Base-by-base conservation (phyloP, 2,888 invertebrate species). In the Heliconius hortense region DNA sequence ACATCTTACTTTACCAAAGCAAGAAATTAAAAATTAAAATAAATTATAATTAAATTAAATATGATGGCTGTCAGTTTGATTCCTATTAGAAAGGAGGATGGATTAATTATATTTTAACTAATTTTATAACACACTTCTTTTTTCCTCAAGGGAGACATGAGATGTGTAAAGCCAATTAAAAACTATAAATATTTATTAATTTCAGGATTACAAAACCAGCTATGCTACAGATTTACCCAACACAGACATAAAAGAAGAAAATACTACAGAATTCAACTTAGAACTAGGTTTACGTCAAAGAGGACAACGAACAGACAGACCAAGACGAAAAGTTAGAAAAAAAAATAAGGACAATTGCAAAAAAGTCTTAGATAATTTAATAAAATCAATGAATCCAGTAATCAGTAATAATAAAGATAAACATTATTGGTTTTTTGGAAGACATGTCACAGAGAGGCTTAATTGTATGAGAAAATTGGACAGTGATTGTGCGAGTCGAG, bases 391-490 rank as follows among this genome's bases (percentile, higher is more conserved):
- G 88, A 86, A 85, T 60, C 93, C 93, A 0, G 78, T 84, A 5
- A 43, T 78, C 21, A 71, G 75, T 10, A 70, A 79, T 7, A 39
- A 72, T 0, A 77, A 81, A 2, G 80, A 82, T 8, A 77, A 79
- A 3, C 85, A 85, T 39, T 92, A 89, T 76, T 90, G 90, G 89
- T 91, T 89, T 71, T 91, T 93, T 39, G 90, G 93, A 0, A 88
- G 86, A 78, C 92, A 93, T 84, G 88, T 94, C 0, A 85, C 88
- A 0, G 92, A 91, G 76, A 82, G 87, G 73, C 78, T 94, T 4
- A 90, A 89, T 74, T 79, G 82, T 59, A 90, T 94, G 92, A 87
- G 86, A 63, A 80, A 83, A 35, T 72, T 82, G 1, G 89, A 94
- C 75, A 89, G 92, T 0, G 81, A 84, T 24, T 84, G 84, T 80